Evolutionary conservation across 30 jellyfish, hydroid and myxozoan genomes (phyloP).

Genomic region (Turritopsis dohrnii): DNA sequence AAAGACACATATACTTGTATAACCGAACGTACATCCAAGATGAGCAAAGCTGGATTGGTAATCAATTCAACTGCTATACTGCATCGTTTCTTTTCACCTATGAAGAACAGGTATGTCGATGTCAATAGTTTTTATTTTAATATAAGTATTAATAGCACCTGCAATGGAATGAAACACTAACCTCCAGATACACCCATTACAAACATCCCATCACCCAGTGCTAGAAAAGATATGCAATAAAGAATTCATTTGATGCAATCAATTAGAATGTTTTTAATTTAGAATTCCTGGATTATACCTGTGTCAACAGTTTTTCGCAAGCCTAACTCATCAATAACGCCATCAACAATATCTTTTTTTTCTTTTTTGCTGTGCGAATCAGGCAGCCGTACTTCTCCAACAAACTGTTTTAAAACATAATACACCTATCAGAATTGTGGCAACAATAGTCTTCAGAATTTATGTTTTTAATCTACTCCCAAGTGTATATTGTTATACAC

Average conservation of each 20-base stretch:
- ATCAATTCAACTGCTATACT: constrained; percentile 62
- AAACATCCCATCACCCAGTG: constrained; percentile 65
- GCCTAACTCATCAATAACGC: constrained; percentile 28
- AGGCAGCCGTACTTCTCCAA: constrained; percentile 54
- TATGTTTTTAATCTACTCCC: no score
- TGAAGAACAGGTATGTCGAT: not conserved
- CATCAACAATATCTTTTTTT: constrained; percentile 39
- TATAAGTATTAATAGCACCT: not conserved
- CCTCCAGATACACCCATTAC: constrained; percentile 63
- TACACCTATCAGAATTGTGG: not conserved
- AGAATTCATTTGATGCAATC: not conserved
- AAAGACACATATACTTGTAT: no score
- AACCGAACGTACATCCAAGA: constrained; percentile 47
- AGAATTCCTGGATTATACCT: constrained; percentile 17
- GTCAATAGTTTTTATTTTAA: not conserved
- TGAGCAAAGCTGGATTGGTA: constrained; percentile 45
- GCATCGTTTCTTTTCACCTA: constrained; percentile 59
- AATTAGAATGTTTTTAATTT: not conserved
- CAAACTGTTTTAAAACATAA: constrained; percentile 31
- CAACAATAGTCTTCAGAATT: not conserved
- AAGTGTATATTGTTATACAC: no score
- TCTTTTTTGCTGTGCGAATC: constrained; percentile 30
- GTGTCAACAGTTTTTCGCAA: constrained; percentile 46
- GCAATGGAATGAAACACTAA: not conserved
- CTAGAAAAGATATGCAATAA: not conserved